Evolutionary conservation across 2,797 vertebrate species (phyloP), one percentile per base, ranked within the genome.

Genomic region (Aythya fuligula): DNA sequence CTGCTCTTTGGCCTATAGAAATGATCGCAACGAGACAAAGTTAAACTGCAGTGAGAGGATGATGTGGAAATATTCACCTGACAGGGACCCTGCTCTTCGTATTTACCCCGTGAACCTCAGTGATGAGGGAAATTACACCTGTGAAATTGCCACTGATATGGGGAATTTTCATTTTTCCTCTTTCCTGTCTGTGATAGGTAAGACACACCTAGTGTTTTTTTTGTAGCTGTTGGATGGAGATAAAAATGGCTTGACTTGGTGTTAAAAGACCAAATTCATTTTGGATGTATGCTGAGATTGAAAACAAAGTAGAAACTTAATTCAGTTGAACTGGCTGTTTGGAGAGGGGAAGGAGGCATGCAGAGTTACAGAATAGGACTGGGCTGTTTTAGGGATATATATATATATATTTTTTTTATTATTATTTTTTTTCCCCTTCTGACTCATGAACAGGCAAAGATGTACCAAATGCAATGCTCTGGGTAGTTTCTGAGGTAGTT

Each of bases 151-250:
- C 62, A 53, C 2, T n/a, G 1, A 2, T 6, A 9, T 24, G 15
- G 97, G 96, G 47, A 90, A 38, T 93, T 95, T 95, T 25, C 0
- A 0, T 1, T 27, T 1, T 21, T 4, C 1, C 5, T 82, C 32
- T 91, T 49, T 75, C 64, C 74, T 98, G 72, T 83, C 27, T 47
- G 97, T 97, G 21, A 66, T 73, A 89, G 96, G 96, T 97, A 96
- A 97, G 92, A 58, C 25, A 20, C 4, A 24, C 7, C 21, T 47
- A 27, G 7, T 43, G 12, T 3, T 58, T 34, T 19, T 34, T 34
- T 60, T 20, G 12, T 24, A 27, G 32, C 14, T 11, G 14, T 38
- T 39, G 6, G 72, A 12, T 16, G 17, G 2, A 62, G 14, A 70
- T 51, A 73, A 80, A 71, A 32, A 30, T 25, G 2, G 45, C 32